Conservation (phyloP, 2,888 invertebrate genomes). For the Phragmatobia fuliginosa region DNA sequence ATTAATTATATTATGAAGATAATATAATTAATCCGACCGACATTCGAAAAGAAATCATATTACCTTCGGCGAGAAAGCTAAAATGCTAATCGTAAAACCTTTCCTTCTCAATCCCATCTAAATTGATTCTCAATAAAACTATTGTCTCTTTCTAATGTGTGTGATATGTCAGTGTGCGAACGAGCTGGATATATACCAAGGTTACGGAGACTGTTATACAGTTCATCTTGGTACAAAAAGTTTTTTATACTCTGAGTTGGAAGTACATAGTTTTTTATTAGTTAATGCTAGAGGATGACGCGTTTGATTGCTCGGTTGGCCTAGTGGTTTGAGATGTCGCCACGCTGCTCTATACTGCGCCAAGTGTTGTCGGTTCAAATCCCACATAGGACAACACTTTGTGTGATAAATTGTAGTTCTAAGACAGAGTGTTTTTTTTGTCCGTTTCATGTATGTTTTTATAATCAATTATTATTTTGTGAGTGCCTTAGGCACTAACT, state of each 20-base stretch:
- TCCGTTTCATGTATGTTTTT: too few species aligned
- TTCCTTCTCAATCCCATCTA: constrained; percentile 7
- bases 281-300: not conserved
- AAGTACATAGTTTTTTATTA: not conserved
- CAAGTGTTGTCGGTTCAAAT: too few species aligned
- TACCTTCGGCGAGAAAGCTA: constrained; percentile 18
- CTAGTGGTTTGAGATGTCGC: too few species aligned
- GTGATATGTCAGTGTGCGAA: constrained; percentile 21
- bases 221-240: constrained; percentile 35
- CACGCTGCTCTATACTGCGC: too few species aligned
- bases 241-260: constrained; percentile 23
- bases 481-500: too few species aligned
- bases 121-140: constrained; percentile 51
- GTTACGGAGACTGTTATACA: constrained; percentile 37
- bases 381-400: too few species aligned
- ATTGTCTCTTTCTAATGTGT: constrained; percentile 32
- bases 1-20: too few species aligned
- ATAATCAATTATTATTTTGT: too few species aligned
- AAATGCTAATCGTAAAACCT: constrained; percentile 32
- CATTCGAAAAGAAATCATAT: constrained; percentile 13
- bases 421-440: too few species aligned
- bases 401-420: too few species aligned
- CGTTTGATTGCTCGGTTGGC: too few species aligned
- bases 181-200: constrained; percentile 26
- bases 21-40: constrained; percentile 15